phyloP scores from a whole-genome alignment of 1,140 invertebrate species.

The Cyphomyrmex costatus region DNA sequence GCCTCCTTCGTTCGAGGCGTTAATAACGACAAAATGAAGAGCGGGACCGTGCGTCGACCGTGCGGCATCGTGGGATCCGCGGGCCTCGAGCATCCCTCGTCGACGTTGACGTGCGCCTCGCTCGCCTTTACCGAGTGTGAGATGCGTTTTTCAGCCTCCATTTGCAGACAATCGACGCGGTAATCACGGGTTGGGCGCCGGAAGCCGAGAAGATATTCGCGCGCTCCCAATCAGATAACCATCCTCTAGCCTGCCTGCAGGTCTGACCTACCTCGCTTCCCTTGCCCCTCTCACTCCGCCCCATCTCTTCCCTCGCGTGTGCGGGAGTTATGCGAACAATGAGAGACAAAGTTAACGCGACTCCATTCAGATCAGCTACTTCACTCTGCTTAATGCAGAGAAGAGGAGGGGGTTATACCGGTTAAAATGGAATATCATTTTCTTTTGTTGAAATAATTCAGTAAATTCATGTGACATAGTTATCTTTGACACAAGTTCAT shows the following conservation, averaged over 20 bases:
- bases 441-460: too few species aligned
- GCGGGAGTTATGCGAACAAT: slow-evolving; percentile 71
- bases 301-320: slow-evolving; percentile 13
- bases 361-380: slow-evolving; percentile 34
- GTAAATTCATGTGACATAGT: too few species aligned
- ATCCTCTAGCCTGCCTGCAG: slow-evolving; percentile 61
- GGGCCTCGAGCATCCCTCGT: slow-evolving; percentile 57
- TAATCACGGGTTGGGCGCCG: slow-evolving; percentile 84
- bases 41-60: slow-evolving; percentile 28
- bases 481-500: too few species aligned
- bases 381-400: neutral
- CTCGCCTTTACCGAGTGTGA: slow-evolving; percentile 75
- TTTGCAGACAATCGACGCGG: slow-evolving; percentile 84
- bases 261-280: slow-evolving; percentile 70
- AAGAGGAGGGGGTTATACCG: too few species aligned
- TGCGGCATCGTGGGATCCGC: slow-evolving; percentile 55
- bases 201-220: slow-evolving; percentile 85
- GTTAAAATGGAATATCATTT: too few species aligned
- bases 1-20: slow-evolving; percentile 10
- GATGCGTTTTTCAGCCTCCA: slow-evolving; percentile 83
- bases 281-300: slow-evolving; percentile 53
- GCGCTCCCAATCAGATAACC: slow-evolving; percentile 85
- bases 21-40: slow-evolving; percentile 56
- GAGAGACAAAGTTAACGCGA: slow-evolving; percentile 70
- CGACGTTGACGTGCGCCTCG: slow-evolving; percentile 61